Percentiles rank a stretch among this genome's conserved stretches.
Conservation (phyloP, 2,888 invertebrate species). For the Cantharis rustica region DNA sequence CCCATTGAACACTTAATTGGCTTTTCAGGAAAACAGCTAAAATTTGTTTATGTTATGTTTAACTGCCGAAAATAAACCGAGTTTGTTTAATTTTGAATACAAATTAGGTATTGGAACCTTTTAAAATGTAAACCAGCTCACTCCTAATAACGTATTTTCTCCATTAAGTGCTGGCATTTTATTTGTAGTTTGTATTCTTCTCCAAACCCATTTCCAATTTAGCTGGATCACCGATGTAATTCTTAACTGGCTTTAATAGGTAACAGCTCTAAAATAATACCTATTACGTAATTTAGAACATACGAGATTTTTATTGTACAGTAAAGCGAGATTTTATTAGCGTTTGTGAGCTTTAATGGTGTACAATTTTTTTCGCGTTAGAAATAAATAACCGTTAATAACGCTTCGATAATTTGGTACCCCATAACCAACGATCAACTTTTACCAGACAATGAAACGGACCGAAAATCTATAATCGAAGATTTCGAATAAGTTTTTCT, state of each 20-base stretch:
- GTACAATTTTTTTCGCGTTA: not conserved
- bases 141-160: slow-evolving; percentile 16
- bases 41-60: not conserved
- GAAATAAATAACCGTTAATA: not conserved
- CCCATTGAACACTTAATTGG: not conserved
- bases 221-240: slow-evolving; percentile 45
- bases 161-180: slow-evolving; percentile 33
- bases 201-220: slow-evolving; percentile 42
- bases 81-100: not conserved
- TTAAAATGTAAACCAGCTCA: not conserved
- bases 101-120: not conserved
- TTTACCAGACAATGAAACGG: not conserved
- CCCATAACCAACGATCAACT: not conserved
- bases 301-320: slow-evolving; percentile 5
- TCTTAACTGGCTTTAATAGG: slow-evolving; percentile 36
- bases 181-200: slow-evolving; percentile 44
- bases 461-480: not conserved
- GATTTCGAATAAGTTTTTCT: too few species aligned
- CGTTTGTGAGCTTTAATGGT: not conserved
- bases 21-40: not conserved
- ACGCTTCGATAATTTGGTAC: not conserved
- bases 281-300: slow-evolving; percentile 5
- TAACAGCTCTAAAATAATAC: slow-evolving; percentile 17
- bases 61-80: not conserved
- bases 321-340: not conserved